phyloP scores from a whole-genome alignment of 2,797 vertebrate genomes.

The Chaunax sp. region DNA sequence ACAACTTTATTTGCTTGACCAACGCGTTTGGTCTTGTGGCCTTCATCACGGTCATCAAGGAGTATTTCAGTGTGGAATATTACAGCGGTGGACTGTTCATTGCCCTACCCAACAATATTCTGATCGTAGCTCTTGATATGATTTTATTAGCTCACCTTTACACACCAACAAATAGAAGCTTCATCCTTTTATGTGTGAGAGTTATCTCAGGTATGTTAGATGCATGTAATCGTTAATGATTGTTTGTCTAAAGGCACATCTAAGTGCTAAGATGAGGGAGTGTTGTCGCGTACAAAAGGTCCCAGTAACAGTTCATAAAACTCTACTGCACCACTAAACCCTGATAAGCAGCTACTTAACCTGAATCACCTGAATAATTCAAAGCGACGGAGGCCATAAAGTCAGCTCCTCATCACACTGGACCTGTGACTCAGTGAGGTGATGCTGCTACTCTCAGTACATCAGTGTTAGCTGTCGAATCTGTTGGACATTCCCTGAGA shows the following conservation, averaged over 20 bases:
- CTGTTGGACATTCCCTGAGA: not conserved
- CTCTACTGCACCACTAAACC: conserved; percentile 18
- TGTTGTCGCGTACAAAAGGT: conserved; percentile 48
- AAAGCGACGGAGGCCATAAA: conserved; percentile 39
- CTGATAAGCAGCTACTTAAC: conserved; percentile 56
- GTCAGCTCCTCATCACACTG: conserved; percentile 24
- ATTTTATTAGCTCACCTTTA: conserved; percentile 38
- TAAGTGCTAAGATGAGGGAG: not conserved
- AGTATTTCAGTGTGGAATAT: too few relatives aligned
- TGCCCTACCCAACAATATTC: not conserved
- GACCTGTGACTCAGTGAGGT: not conserved
- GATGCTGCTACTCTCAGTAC: not conserved
- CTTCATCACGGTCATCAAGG: too few relatives aligned
- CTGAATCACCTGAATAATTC: conserved; percentile 23
- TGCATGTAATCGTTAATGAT: conserved; percentile 50
- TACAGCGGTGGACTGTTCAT: too few relatives aligned
- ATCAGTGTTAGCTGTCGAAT: not conserved
- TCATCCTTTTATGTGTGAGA: conserved; percentile 36
- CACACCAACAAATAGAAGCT: not conserved
- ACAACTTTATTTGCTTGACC: too few relatives aligned
- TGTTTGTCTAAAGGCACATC: conserved; percentile 26
- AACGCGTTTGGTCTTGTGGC: too few relatives aligned
- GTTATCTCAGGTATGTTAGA: conserved; percentile 3
- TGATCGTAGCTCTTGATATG: too few relatives aligned
- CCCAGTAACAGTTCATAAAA: conserved; percentile 49